Evolutionary conservation across 2,113 vertebrate genomes (phyloP).

Genomic region (Ochotona curzoniae): DNA sequence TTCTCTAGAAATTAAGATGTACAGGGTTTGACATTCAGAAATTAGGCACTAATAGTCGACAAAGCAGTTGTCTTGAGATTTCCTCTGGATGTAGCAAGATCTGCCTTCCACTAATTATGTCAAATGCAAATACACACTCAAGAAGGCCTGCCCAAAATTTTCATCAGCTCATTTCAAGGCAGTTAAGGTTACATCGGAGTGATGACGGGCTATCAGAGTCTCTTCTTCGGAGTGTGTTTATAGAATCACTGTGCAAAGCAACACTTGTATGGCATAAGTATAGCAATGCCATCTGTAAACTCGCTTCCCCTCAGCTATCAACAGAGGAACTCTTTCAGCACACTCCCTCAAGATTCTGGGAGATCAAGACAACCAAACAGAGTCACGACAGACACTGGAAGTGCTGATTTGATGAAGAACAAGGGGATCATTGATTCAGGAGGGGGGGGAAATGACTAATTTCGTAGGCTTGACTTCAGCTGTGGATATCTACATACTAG

Average conservation of each 20-base stretch:
- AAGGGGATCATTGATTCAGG: constrained; percentile 65
- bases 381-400: constrained; percentile 35
- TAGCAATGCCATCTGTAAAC: constrained; percentile 68
- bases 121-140: constrained; percentile 93
- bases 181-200: constrained; percentile 75
- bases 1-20: constrained; percentile 98
- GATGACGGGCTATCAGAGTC: constrained; percentile 68
- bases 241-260: constrained; percentile 61
- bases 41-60: constrained; percentile 95
- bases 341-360: constrained; percentile 45
- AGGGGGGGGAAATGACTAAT: constrained; percentile 2
- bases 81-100: constrained; percentile 92
- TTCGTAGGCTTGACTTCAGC: constrained; percentile 73
- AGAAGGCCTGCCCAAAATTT: constrained; percentile 86
- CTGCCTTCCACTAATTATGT: constrained; percentile 96
- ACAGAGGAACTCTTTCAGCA: constrained; percentile 65
- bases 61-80: constrained; percentile 95
- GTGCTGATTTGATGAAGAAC: constrained; percentile 58
- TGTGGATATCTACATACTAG: constrained; percentile 34
- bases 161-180: constrained; percentile 82
- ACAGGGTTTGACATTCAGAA: constrained; percentile 95
- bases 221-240: constrained; percentile 52
- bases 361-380: constrained; percentile 56
- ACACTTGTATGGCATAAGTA: constrained; percentile 20
- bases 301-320: neutral